Evolutionary conservation across 2,113 vertebrate genomes (phyloP), one percentile per base, ranked within the genome.

Genomic region (Dascyllus trimaculatus): DNA sequence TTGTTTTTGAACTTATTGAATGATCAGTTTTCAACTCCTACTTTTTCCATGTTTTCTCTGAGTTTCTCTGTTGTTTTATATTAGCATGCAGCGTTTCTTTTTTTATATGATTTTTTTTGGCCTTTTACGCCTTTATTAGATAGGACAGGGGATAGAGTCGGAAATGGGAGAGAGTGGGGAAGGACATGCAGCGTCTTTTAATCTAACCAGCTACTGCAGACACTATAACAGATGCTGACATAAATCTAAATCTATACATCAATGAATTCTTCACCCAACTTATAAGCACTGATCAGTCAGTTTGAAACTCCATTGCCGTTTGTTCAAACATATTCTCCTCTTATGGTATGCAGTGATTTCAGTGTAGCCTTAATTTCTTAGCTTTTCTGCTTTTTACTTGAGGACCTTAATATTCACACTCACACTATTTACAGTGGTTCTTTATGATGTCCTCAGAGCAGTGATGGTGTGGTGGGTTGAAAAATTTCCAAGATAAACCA

Each of bases 281-380:
- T 48, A 21, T 19, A 35, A 26, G 35, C 35, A 54, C 6, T 40
- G 17, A 14, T 21, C 26, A 70, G n/a, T 29, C 40, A 25, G n/a
- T 77, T 9, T 4, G 38, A 67, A 18, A 29, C 17, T 11, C 11
- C 18, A 61, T 24, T 40, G 14, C 5, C 8, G 21, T 69, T 32
- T 71, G 24, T 56, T 75, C 13, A 62, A 57, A 29, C 25, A 63
- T 21, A 58, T 62, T 51, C 10, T 73, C 25, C 13, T 77, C 35
- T 68, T 46, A 24, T 76, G 26, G 40, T 43, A 45, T 68, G 26
- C 64, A 66, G 43, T 87, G 25, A 69, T 57, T 82, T 71, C 49
- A 57, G 7, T 54, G 61, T 17, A 25, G 29, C n/a, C 7, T 49
- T 66, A 66, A 80, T 70, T 71, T 53, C 46, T 68, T 48, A 53